These are phyloP conservation scores for Cettia cetti DNA, from an alignment of 2,113 vertebrate species.

Conservation along the genomic window DNA sequence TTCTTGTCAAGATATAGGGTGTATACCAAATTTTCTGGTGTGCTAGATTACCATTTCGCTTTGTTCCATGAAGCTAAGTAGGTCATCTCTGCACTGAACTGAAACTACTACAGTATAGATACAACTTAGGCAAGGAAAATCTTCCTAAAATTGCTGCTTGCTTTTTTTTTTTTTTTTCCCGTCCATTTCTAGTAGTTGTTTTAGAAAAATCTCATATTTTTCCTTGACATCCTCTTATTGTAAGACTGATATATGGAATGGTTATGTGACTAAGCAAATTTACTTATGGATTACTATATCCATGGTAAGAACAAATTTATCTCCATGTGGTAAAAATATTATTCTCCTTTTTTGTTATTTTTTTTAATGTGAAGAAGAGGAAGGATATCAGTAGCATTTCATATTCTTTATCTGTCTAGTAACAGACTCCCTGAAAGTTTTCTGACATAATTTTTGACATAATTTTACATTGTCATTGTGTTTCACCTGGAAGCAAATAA, in stretches of 20 bases:
- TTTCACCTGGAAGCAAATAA: not conserved
- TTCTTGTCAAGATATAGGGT: not conserved
- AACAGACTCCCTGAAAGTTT: not conserved
- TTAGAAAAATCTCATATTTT: not conserved
- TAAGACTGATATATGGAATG: not conserved
- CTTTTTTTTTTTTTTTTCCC: rapidly evolving
- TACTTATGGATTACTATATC: not conserved
- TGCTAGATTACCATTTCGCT: not conserved
- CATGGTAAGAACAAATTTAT: not conserved
- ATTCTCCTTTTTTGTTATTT: not conserved
- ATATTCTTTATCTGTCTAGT: not conserved
- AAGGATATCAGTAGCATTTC: not conserved
- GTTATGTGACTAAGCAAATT: not conserved
- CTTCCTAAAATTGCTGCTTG: not conserved
- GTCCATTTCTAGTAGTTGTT: not conserved
- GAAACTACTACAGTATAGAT: not conserved
- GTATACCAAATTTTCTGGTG: rapidly evolving
- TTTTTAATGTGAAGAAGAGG: not conserved
- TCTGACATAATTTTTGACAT: not conserved
- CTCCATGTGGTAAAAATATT: not conserved
- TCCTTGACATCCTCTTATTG: not conserved
- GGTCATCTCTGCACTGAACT: not conserved
- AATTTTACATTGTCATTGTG: not conserved
- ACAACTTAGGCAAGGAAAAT: not conserved
- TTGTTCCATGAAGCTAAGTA: not conserved